These are phyloP conservation scores for Hydropsyche betteni DNA, from an alignment of 2,888 invertebrate species.

Conservation along the genomic window DNA sequence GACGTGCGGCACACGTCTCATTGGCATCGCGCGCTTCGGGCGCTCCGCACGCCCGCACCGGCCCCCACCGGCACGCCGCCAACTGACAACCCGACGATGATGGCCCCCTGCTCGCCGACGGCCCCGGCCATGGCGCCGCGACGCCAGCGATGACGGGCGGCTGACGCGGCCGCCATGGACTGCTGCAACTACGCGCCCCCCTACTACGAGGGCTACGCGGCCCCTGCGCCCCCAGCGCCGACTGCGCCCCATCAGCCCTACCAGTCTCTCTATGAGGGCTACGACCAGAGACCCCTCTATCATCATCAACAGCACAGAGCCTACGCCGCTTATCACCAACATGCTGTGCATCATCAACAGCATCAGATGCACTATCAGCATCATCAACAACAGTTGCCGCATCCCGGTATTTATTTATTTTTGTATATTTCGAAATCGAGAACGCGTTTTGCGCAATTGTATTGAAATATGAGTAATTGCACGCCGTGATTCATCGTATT, in stretches of 20 bases:
- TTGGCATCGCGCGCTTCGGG: background rate
- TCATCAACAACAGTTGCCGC: slow-evolving; percentile 42
- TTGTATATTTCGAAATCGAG: no score
- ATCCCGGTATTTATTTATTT: background rate
- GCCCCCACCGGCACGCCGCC: slow-evolving; percentile 51
- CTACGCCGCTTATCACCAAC: slow-evolving; percentile 9
- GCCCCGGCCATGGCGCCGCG: slow-evolving; percentile 61
- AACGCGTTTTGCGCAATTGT: no score
- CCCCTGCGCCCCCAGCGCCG: slow-evolving; percentile 20
- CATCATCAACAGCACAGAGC: slow-evolving; percentile 11
- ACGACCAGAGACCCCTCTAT: background rate
- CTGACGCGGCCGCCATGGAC: slow-evolving; percentile 57
- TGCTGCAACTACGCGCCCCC: slow-evolving; percentile 63
- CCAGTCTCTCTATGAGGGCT: background rate
- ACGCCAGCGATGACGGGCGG: slow-evolving; percentile 57
- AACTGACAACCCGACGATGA: slow-evolving; percentile 4
- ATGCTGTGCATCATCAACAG: slow-evolving; percentile 18
- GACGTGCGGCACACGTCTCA: background rate
- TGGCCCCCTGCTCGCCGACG: background rate
- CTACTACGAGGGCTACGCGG: background rate
- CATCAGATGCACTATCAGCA: slow-evolving; percentile 22
- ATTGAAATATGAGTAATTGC: no score
- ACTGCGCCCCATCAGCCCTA: background rate
- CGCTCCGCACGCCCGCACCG: background rate
- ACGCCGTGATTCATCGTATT: no score